Evolutionary conservation across 2,888 invertebrate species (phyloP).

Genomic region (Bombylius discolor): DNA sequence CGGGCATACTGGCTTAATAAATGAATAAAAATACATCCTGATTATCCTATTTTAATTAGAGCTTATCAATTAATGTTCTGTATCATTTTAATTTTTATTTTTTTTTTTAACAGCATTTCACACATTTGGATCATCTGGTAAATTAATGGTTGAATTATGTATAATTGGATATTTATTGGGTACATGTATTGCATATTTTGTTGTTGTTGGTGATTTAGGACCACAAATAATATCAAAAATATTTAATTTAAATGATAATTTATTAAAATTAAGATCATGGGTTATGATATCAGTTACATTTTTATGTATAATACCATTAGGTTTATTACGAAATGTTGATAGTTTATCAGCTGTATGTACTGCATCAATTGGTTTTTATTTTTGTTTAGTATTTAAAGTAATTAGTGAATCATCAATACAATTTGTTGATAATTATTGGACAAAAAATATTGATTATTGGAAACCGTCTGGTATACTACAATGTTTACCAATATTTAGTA

Average conservation of each 20-base stretch:
- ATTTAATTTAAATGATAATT: conserved; percentile 54
- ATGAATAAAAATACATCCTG: background rate
- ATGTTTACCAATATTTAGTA: conserved; percentile 89
- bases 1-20: background rate
- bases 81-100: conserved; percentile 1
- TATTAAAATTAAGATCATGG: conserved; percentile 51
- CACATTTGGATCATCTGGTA: conserved; percentile 82
- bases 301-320: conserved; percentile 79
- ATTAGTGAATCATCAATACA: conserved; percentile 64
- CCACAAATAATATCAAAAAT: conserved; percentile 79
- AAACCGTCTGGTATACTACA: conserved; percentile 74
- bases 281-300: conserved; percentile 58
- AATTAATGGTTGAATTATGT: conserved; percentile 78
- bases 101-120: conserved; percentile 56
- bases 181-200: conserved; percentile 90
- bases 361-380: conserved; percentile 83
- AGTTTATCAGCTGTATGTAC: conserved; percentile 78
- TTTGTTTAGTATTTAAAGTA: conserved; percentile 76
- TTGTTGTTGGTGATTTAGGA: conserved; percentile 94
- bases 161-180: conserved; percentile 90
- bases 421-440: conserved; percentile 59
- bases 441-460: conserved; percentile 61
- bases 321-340: conserved; percentile 76
- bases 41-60: background rate
- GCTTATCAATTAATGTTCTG: conserved; percentile 1